Percentiles rank a stretch among this genome's conserved stretches.
phyloP scores from a whole-genome alignment of 2,888 invertebrate species.

The Onthophagus sagittarius region DNA sequence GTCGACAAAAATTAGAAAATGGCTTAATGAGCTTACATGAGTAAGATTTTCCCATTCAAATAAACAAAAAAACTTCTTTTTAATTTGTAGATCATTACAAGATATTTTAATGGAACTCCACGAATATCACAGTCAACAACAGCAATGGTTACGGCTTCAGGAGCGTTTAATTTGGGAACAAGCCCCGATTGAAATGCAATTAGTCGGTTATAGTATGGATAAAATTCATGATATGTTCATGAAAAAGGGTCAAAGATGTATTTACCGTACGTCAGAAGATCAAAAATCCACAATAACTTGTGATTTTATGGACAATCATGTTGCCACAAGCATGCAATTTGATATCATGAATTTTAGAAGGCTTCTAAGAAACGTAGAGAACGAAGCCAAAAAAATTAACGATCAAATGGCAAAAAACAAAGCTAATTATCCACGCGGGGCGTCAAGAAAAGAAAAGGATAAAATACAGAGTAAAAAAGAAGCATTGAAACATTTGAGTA shows the following conservation, averaged over 20 bases:
- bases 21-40: constrained; percentile 61
- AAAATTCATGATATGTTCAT: constrained; percentile 37
- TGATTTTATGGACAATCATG: constrained; percentile 45
- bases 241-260: constrained; percentile 45
- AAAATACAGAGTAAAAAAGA: constrained; percentile 18
- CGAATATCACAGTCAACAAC: constrained; percentile 60
- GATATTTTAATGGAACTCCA: constrained; percentile 59
- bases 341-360: constrained; percentile 50
- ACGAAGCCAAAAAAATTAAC: constrained; percentile 51
- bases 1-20: constrained; percentile 62
- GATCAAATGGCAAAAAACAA: constrained; percentile 44
- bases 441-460: constrained; percentile 15
- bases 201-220: constrained; percentile 42
- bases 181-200: constrained; percentile 48
- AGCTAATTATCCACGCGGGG: constrained; percentile 17
- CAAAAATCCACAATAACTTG: constrained; percentile 44
- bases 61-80: neutral
- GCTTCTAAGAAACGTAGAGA: constrained; percentile 51
- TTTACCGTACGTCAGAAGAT: constrained; percentile 43
- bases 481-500: neutral
- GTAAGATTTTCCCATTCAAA: constrained; percentile 50
- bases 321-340: constrained; percentile 46
- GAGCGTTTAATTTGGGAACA: constrained; percentile 56
- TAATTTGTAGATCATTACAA: constrained; percentile 55
- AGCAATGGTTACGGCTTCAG: constrained; percentile 57